These are phyloP conservation scores for Temnopleurus reevesii DNA, from an alignment of 53 echinoderm and acorn worm genomes.

Conservation along the genomic window DNA sequence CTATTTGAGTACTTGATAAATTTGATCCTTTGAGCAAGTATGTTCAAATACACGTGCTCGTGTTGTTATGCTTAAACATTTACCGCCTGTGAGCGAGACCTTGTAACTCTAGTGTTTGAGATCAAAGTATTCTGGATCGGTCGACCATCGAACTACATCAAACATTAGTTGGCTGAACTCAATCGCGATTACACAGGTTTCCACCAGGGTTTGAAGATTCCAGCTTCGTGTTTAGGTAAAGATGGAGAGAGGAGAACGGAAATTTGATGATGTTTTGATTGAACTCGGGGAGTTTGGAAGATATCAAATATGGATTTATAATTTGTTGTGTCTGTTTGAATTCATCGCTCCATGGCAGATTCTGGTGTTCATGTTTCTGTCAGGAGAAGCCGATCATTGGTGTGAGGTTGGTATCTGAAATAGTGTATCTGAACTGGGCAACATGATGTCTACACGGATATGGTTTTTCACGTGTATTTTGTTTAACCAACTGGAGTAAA, in stretches of 20 bases:
- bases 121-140: background rate
- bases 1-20: too few species aligned
- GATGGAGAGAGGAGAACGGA: constrained; percentile 17
- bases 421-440: too few species aligned
- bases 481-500: too few species aligned
- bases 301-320: constrained; percentile 40
- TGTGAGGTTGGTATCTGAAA: background rate
- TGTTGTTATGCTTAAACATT: too few species aligned
- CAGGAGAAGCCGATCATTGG: constrained; percentile 33
- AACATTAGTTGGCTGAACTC: background rate
- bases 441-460: too few species aligned
- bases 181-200: background rate
- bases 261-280: constrained; percentile 36
- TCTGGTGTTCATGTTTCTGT: background rate
- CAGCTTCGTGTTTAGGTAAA: background rate
- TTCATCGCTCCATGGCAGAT: constrained; percentile 43
- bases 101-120: background rate
- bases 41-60: too few species aligned
- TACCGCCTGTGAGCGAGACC: background rate
- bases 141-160: background rate
- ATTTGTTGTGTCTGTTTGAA: constrained; percentile 16
- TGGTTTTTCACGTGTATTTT: too few species aligned
- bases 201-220: background rate
- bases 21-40: too few species aligned
- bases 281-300: constrained; percentile 46